Conservation (phyloP, 1,140 invertebrate species). For the Ectropis grisescens region DNA sequence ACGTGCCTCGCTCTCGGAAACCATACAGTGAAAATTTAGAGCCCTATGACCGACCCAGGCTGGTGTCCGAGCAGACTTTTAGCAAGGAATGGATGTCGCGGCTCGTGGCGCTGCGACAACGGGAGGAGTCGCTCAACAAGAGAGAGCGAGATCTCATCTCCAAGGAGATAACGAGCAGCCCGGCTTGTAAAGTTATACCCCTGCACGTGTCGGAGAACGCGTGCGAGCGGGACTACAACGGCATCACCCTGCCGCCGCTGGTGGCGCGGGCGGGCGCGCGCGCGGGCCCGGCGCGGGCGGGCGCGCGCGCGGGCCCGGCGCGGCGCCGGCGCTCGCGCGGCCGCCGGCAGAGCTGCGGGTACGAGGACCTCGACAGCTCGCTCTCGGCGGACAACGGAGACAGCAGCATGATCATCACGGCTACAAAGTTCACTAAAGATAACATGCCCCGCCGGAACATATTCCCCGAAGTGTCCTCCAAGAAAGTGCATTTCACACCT, state of each 20-base stretch:
- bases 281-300: no score
- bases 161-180: slow-evolving; percentile 56
- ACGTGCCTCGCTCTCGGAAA: slow-evolving; percentile 51
- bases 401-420: slow-evolving; percentile 68
- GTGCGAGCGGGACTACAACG: slow-evolving; percentile 27
- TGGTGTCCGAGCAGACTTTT: slow-evolving; percentile 54
- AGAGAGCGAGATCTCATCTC: slow-evolving; percentile 59
- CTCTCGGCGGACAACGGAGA: slow-evolving; percentile 71
- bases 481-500: slow-evolving; percentile 61
- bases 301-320: slow-evolving; percentile 32
- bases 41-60: slow-evolving; percentile 37
- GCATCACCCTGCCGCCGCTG: slow-evolving; percentile 56
- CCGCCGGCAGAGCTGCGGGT: slow-evolving; percentile 44
- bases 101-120: slow-evolving; percentile 45
- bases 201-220: slow-evolving; percentile 18
- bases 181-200: slow-evolving; percentile 25
- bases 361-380: slow-evolving; percentile 70
- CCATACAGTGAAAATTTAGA: slow-evolving; percentile 36
- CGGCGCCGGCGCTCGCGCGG: slow-evolving; percentile 26
- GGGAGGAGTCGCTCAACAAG: slow-evolving; percentile 55
- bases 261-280: slow-evolving; percentile 18
- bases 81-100: slow-evolving; percentile 63
- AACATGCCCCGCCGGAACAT: slow-evolving; percentile 58
- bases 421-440: slow-evolving; percentile 62
- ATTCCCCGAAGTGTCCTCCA: slow-evolving; percentile 41